phyloP scores from a whole-genome alignment of 2,113 vertebrate genomes.

The Manacus vitellinus region DNA sequence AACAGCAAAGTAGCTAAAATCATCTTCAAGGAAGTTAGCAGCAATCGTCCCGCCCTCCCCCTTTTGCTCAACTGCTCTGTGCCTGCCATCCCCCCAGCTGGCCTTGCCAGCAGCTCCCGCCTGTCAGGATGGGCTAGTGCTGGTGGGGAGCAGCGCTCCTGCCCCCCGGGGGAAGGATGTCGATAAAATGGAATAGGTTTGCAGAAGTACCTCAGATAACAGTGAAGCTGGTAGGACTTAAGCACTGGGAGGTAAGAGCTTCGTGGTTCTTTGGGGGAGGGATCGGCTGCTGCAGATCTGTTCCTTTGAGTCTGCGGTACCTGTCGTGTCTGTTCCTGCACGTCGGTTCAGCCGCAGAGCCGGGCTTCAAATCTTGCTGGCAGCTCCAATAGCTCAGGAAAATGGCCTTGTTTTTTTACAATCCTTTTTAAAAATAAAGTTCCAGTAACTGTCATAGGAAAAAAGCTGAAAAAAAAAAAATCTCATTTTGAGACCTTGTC shows the following conservation, averaged over 20 bases:
- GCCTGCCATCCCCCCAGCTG: background rate
- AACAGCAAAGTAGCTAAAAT: conserved; percentile 38
- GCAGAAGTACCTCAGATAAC: conserved; percentile 74
- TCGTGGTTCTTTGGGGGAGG: background rate
- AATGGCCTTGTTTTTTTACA: background rate
- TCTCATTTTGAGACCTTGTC: background rate
- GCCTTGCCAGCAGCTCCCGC: background rate
- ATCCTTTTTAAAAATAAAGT: background rate
- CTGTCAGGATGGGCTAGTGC: background rate
- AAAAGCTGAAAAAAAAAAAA: background rate
- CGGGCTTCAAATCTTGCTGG: accelerated
- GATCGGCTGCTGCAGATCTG: accelerated
- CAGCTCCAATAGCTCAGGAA: background rate
- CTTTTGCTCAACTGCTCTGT: conserved; percentile 61
- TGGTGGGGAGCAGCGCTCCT: background rate
- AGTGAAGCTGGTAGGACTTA: conserved; percentile 70
- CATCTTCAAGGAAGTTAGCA: conserved; percentile 59
- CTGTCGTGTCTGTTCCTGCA: accelerated
- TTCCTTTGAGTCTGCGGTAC: accelerated
- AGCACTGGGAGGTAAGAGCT: conserved; percentile 76
- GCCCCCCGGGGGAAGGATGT: conserved; percentile 65
- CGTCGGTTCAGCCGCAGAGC: accelerated
- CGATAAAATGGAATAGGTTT: conserved; percentile 71
- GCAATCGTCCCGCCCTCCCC: conserved; percentile 43
- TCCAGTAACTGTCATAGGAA: background rate